Conservation (phyloP, 2,888 invertebrate genomes). For the Phoenoteleia sp. region DNA sequence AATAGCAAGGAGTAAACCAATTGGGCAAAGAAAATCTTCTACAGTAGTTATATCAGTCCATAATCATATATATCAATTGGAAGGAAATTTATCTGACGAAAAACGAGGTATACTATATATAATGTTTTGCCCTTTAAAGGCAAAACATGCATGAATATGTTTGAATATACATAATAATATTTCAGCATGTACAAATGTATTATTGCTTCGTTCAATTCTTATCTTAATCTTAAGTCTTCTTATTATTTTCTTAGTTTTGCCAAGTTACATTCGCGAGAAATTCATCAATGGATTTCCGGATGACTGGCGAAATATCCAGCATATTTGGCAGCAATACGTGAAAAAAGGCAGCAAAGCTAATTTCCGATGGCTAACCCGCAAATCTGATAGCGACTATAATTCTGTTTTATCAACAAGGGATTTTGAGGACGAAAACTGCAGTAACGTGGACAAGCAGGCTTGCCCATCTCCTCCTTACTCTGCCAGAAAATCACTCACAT, state of each 20-base stretch:
- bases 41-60: constrained; percentile 78
- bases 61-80: constrained; percentile 79
- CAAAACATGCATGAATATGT: too few species aligned
- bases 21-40: constrained; percentile 77
- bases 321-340: constrained; percentile 81
- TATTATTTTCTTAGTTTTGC: too few species aligned
- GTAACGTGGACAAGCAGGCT: too few species aligned
- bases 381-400: too few species aligned
- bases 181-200: too few species aligned
- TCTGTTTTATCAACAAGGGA: too few species aligned
- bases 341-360: constrained; percentile 73
- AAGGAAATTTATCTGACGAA: constrained; percentile 81
- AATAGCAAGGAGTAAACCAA: constrained; percentile 81
- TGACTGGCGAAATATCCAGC: constrained; percentile 83
- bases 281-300: constrained; percentile 85
- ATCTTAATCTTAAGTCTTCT: too few species aligned
- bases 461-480: background rate
- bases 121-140: too few species aligned
- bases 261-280: constrained; percentile 82
- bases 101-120: constrained; percentile 79
- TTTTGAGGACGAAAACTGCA: too few species aligned
- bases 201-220: too few species aligned
- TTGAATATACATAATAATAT: too few species aligned
- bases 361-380: constrained; percentile 83
- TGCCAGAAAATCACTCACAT: background rate